A percentile compares a stretch with the other conserved stretches of the same genome.
Evolutionary conservation across 2,113 vertebrate genomes (phyloP).

Genomic region (Isichthys henryi): DNA sequence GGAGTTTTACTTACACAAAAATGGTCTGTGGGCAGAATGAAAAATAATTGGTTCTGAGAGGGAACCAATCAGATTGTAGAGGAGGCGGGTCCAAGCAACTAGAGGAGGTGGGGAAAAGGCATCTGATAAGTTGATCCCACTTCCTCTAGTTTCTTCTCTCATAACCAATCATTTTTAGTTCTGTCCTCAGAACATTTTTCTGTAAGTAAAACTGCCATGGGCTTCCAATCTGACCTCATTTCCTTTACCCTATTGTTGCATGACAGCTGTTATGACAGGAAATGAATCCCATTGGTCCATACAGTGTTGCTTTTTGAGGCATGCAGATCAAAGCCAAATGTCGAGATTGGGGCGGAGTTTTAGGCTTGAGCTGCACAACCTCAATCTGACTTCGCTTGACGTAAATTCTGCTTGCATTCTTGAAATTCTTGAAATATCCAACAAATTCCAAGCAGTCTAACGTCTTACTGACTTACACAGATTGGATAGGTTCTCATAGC

Average conservation of each 20-base stretch:
- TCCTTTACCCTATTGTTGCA: not conserved
- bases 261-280: not conserved
- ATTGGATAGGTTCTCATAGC: not conserved
- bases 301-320: not conserved
- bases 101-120: not conserved
- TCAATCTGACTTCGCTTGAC: not conserved
- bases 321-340: not conserved
- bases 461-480: not conserved
- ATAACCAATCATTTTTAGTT: not conserved
- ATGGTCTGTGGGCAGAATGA: not conserved
- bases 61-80: too few species aligned
- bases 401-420: not conserved
- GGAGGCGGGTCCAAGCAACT: not conserved
- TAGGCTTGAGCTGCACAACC: not conserved
- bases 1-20: not conserved
- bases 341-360: not conserved
- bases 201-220: not conserved
- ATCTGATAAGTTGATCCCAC: not conserved
- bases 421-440: not conserved
- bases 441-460: not conserved
- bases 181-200: not conserved
- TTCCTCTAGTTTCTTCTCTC: not conserved
- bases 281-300: not conserved
- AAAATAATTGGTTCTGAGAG: too few species aligned
- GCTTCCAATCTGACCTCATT: not conserved